Evolutionary conservation across 2,888 invertebrate genomes (phyloP).

Genomic region (Drosophila neonasuta): DNA sequence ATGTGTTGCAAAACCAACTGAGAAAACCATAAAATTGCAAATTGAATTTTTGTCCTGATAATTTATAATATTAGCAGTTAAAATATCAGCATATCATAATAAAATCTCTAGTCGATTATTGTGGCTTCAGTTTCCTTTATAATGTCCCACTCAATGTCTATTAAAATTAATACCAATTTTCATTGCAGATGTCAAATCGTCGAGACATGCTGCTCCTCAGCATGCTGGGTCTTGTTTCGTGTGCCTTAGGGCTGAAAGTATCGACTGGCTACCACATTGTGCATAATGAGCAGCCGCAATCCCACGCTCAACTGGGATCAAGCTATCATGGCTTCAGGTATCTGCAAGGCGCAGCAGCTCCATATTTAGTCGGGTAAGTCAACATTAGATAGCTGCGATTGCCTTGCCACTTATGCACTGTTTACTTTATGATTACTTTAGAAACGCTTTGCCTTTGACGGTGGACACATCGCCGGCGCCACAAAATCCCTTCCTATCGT

Average conservation of each 20-base stretch:
- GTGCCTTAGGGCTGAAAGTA: slow-evolving; percentile 52
- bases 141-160: not conserved
- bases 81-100: too few species aligned
- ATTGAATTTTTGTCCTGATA: too few species aligned
- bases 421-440: slow-evolving; percentile 14
- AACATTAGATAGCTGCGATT: too few species aligned
- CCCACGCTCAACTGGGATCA: slow-evolving; percentile 21
- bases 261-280: slow-evolving; percentile 77
- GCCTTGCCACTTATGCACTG: not conserved
- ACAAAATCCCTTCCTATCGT: slow-evolving; percentile 68
- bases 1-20: too few species aligned
- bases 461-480: slow-evolving; percentile 63
- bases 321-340: slow-evolving; percentile 59
- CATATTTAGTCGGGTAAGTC: slow-evolving; percentile 53
- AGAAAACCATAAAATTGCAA: too few species aligned
- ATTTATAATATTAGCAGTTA: too few species aligned
- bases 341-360: slow-evolving; percentile 48
- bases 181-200: slow-evolving; percentile 45
- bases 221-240: slow-evolving; percentile 42
- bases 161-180: not conserved
- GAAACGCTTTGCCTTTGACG: slow-evolving; percentile 57
- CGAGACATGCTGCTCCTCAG: slow-evolving; percentile 41
- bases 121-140: not conserved
- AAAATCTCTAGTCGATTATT: too few species aligned
- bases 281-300: slow-evolving; percentile 63